Percentiles rank a stretch among this genome's conserved stretches.
These are phyloP conservation scores for Dryobota labecula DNA, from an alignment of 2,888 invertebrate genomes.

Conservation along the genomic window DNA sequence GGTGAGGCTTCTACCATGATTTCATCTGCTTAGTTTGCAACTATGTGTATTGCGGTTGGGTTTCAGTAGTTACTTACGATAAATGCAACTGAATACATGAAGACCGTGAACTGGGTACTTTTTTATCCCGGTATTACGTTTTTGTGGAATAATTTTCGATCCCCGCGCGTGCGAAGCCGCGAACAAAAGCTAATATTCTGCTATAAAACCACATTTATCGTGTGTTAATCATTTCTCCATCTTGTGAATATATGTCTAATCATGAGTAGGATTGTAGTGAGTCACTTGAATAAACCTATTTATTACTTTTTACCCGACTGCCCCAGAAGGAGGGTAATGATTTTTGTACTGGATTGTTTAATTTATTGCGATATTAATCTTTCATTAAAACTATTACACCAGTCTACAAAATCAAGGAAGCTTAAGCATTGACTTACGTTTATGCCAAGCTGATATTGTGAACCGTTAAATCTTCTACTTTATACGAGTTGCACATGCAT, in stretches of 20 bases:
- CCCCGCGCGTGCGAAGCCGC: too few species aligned
- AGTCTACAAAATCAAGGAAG: neutral
- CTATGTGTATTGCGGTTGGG: neutral
- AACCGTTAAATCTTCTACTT: neutral
- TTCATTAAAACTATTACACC: neutral
- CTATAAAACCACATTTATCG: neutral
- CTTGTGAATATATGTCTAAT: neutral
- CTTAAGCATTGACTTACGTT: neutral
- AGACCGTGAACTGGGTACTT: too few species aligned
- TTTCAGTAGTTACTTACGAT: neutral
- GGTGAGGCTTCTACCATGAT: conserved; percentile 43
- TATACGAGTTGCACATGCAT: neutral
- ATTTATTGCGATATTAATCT: neutral
- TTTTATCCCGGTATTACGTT: neutral
- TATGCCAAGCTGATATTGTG: neutral
- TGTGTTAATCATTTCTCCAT: neutral
- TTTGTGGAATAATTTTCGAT: too few species aligned
- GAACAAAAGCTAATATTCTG: too few species aligned
- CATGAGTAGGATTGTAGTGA: neutral
- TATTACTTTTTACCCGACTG: too few species aligned
- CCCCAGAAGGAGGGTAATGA: too few species aligned
- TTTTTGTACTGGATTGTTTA: neutral
- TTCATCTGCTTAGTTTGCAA: conserved; percentile 20
- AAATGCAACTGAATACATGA: neutral
- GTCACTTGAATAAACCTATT: neutral